Evolutionary conservation across 2,113 vertebrate genomes (phyloP).

Genomic region (Galbula dea): DNA sequence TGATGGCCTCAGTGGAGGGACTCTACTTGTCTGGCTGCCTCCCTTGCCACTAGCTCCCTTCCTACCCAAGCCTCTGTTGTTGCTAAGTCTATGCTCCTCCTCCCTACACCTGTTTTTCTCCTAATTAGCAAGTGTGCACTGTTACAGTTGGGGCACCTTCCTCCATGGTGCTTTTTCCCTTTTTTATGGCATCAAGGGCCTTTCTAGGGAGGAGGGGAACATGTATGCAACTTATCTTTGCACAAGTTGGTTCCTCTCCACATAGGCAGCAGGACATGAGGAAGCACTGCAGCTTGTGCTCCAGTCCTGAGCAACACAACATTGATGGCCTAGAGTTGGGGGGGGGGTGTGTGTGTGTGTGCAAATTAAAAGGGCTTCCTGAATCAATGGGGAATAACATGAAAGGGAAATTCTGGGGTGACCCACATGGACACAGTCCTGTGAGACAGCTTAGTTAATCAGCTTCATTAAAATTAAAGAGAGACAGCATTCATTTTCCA

Average conservation of each 20-base stretch:
- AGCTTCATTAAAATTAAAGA: conserved; percentile 47
- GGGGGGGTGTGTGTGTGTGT: no score
- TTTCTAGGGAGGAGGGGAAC: not conserved
- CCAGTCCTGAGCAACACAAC: not conserved
- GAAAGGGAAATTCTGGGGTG: conserved; percentile 47
- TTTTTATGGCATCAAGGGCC: conserved; percentile 5
- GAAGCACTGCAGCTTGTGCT: not conserved
- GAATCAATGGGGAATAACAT: not conserved
- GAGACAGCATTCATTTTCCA: conserved; percentile 1
- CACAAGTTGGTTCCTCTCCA: not conserved
- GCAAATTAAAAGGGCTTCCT: conserved; percentile 47
- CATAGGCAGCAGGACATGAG: not conserved
- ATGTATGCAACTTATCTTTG: not conserved
- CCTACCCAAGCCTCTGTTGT: not conserved
- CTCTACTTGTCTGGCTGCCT: not conserved
- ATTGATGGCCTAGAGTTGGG: not conserved
- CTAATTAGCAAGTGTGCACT: conserved; percentile 54
- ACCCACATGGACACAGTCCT: conserved; percentile 59
- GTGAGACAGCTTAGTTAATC: conserved; percentile 46
- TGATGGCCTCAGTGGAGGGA: conserved; percentile 53
- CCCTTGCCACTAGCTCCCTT: conserved; percentile 4
- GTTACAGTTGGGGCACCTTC: not conserved
- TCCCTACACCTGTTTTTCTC: not conserved
- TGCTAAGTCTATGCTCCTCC: not conserved
- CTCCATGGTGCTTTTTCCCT: conserved; percentile 19